Conservation (phyloP, 2,888 invertebrate species). For the Xestobium rufovillosum region DNA sequence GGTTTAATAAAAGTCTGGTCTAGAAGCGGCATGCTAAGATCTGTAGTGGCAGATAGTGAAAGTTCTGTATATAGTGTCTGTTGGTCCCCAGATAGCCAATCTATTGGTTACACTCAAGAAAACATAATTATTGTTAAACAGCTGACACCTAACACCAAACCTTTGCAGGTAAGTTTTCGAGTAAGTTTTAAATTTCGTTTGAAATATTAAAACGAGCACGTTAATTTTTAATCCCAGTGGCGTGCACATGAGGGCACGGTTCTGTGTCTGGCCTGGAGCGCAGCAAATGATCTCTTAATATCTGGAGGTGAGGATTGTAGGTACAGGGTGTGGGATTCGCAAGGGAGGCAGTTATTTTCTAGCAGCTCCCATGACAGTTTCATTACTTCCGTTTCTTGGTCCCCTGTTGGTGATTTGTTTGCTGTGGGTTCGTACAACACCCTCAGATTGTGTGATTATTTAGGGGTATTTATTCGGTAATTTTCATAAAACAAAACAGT, state of each 20-base stretch:
- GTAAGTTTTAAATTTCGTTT: conserved; percentile 1
- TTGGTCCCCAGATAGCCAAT: conserved; percentile 70
- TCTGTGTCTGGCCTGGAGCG: conserved; percentile 90
- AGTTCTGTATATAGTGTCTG: conserved; percentile 75
- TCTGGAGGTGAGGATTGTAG: conserved; percentile 94
- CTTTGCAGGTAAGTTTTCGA: conserved; percentile 55
- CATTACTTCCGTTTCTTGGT: conserved; percentile 86
- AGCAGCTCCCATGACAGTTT: conserved; percentile 84
- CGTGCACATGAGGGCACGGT: conserved; percentile 93
- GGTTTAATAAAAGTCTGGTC: conserved; percentile 97
- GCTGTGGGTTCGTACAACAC: conserved; percentile 91
- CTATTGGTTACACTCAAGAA: conserved; percentile 63
- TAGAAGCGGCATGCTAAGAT: conserved; percentile 85
- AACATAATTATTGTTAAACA: conserved; percentile 62
- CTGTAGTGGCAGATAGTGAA: conserved; percentile 75
- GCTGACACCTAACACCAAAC: conserved; percentile 65
- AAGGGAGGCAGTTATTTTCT: conserved; percentile 79
- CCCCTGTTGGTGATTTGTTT: conserved; percentile 84
- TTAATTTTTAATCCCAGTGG: conserved; percentile 67
- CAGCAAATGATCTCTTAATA: conserved; percentile 80
- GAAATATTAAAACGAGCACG: not conserved
- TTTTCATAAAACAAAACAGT: conserved; percentile 3
- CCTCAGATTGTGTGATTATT: conserved; percentile 84
- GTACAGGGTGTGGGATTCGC: conserved; percentile 82
- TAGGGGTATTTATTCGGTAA: conserved; percentile 61